Evolutionary conservation across 1,140 invertebrate genomes (phyloP), one percentile per base, ranked within the genome.

Genomic region (Dendroctonus valens): DNA sequence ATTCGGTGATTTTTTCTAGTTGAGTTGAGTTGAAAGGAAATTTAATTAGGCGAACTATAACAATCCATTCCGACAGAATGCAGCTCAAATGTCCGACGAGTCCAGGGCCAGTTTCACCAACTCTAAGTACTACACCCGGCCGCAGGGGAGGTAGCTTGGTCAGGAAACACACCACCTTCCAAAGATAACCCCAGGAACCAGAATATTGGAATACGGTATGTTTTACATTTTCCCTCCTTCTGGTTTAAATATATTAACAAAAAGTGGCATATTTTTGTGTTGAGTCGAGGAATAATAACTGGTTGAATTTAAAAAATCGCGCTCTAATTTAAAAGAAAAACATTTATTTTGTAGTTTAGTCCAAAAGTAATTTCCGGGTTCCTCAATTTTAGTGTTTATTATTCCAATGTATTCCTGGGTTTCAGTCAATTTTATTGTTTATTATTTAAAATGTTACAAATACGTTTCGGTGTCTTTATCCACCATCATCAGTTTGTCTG

Each of bases 121-220:
- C 40, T n/a, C 14, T 53, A 6, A 66, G 55, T 58, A 51, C 59
- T 7, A 44, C 55, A 41, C 61, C 68, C 51, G n/a, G 42, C 67
- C 40, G 41, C 59, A 41, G 39, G 66, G 52, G 66, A 68, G 11
- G 53, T 54, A 8, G 59, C 72, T 6, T 75, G 74, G 72, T 72
- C 72, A 0, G 74, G 74, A 15, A 64, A 46, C 15, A 69, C 73
- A 41, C 74, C 74, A 38, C 74, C 74, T 4, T 69, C 67, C 0
- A 75, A 70, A 67, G 73, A 75, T 12, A 15, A 64, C 14, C 9
- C 7, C 9, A 42, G 40, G 38, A 58, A 52, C 11, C n/a, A 11
- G 26, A 63, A n/a, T 40, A n/a, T 52, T 50, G 54, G 51, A 12
- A 64, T 68, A 52, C 60, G 62, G 67, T 61, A 26, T 40, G n/a